phyloP scores from a whole-genome alignment of 2,797 vertebrate species.

The Australoheros facetus region DNA sequence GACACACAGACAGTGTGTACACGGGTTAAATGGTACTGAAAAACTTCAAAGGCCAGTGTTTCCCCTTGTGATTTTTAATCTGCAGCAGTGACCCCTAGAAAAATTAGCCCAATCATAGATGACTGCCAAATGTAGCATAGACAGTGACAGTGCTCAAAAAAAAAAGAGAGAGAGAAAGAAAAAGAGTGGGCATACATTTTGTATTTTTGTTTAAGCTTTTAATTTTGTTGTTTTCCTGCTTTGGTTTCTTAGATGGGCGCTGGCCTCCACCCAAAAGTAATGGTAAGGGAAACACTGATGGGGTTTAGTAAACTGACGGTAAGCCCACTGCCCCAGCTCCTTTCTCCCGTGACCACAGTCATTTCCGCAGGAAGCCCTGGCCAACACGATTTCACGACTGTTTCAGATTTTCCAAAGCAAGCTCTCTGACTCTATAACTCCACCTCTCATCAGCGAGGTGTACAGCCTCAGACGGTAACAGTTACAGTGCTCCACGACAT shows the following conservation, averaged over 20 bases:
- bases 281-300: neutral
- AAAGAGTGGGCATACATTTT: neutral
- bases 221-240: neutral
- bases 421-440: constrained; percentile 29
- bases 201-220: neutral
- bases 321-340: constrained; percentile 21
- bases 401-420: constrained; percentile 68
- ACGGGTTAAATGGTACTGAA: neutral
- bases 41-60: neutral
- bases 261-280: neutral
- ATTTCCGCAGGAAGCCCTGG: constrained; percentile 73
- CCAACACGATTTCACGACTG: constrained; percentile 63
- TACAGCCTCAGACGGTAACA: neutral
- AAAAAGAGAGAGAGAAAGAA: neutral
- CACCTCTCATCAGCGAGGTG: constrained; percentile 4
- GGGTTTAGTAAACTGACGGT: neutral
- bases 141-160: neutral
- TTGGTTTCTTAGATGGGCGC: neutral
- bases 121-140: neutral
- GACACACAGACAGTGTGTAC: neutral
- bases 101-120: neutral
- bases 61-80: neutral
- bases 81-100: neutral
- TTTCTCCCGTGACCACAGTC: constrained; percentile 57
- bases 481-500: neutral